These are phyloP conservation scores for Mellivora capensis DNA, from an alignment of 2,113 vertebrate species.

Conservation along the genomic window DNA sequence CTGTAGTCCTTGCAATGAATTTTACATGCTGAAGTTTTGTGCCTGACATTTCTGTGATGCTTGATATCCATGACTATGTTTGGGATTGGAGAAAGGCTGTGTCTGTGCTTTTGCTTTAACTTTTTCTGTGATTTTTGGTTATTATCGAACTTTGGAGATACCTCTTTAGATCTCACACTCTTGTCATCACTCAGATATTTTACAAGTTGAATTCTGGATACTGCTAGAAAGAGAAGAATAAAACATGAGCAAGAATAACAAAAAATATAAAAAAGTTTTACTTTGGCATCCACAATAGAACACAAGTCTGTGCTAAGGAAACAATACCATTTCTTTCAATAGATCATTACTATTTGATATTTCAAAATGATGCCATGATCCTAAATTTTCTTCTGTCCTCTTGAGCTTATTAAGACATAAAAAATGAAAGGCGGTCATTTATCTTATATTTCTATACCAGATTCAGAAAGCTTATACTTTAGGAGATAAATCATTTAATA, in stretches of 20 bases:
- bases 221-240: neutral
- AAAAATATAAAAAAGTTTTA: neutral
- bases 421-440: conserved; percentile 24
- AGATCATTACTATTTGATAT: neutral
- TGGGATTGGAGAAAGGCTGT: neutral
- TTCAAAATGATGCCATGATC: conserved; percentile 20
- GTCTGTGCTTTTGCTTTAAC: conserved; percentile 87
- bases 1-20: neutral
- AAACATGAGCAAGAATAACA: conserved; percentile 46
- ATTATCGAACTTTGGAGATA: conserved; percentile 83
- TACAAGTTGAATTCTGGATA: conserved; percentile 86
- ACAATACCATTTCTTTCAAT: neutral
- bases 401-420: neutral
- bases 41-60: neutral
- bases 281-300: neutral
- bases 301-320: neutral
- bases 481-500: neutral
- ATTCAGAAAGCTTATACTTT: neutral
- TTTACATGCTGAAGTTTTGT: neutral
- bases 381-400: conserved; percentile 3
- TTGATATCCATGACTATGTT: neutral
- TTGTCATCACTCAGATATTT: conserved; percentile 92
- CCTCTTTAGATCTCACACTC: conserved; percentile 90
- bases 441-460: conserved; percentile 26
- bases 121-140: conserved; percentile 86